Evolutionary conservation across 2,113 vertebrate genomes (phyloP).

Genomic region (Eonycteris spelaea): DNA sequence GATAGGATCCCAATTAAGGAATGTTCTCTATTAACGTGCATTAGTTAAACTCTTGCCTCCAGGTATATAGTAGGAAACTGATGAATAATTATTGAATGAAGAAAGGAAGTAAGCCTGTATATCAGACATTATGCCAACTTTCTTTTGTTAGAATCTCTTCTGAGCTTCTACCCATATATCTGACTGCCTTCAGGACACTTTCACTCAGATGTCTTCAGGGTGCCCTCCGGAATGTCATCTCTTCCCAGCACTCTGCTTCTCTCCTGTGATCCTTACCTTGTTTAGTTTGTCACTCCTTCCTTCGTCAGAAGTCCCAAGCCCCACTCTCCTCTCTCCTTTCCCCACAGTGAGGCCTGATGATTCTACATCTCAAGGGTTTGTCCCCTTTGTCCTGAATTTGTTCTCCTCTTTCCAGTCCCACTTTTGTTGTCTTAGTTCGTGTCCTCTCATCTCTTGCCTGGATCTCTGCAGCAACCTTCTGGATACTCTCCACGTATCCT

Average conservation of each 20-base stretch:
- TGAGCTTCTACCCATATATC: accelerated
- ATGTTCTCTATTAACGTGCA: background rate
- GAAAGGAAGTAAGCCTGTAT: background rate
- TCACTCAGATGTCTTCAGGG: background rate
- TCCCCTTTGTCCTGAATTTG: background rate
- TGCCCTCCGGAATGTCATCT: background rate
- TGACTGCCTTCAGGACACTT: no score
- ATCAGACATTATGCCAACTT: no score
- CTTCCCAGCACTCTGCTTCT: background rate
- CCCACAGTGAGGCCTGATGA: background rate
- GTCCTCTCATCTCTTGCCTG: background rate
- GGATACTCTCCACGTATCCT: background rate
- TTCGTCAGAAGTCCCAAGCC: background rate
- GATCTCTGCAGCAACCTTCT: background rate
- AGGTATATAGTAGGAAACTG: background rate
- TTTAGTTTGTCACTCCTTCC: background rate
- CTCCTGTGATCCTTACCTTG: background rate
- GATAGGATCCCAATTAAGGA: background rate
- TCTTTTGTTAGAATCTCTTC: background rate
- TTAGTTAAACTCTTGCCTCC: background rate
- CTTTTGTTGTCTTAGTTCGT: background rate
- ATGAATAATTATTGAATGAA: background rate
- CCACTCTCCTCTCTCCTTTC: background rate
- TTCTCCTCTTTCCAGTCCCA: background rate
- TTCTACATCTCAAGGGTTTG: background rate